Evolutionary conservation across 2,113 vertebrate genomes (phyloP).

Genomic region (Seriola quinqueradiata): DNA sequence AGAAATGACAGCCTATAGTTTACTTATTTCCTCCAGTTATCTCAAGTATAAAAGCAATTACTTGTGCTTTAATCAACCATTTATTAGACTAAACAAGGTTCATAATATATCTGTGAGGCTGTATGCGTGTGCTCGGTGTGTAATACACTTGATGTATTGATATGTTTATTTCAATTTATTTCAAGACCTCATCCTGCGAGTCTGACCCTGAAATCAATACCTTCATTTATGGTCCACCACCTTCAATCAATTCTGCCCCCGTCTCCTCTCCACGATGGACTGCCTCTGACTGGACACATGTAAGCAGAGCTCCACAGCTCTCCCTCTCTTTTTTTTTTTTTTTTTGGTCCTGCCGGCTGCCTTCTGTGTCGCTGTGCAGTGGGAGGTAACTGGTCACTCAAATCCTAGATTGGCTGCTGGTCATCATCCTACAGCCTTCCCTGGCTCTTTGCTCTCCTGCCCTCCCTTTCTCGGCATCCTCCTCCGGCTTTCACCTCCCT

Average conservation of each 20-base stretch:
- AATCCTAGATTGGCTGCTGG: constrained; percentile 64
- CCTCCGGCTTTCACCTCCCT: constrained; percentile 19
- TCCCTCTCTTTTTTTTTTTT: constrained; percentile 4
- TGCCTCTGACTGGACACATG: constrained; percentile 78
- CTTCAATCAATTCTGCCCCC: constrained; percentile 80
- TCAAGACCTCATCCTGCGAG: constrained; percentile 81
- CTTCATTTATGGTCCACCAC: constrained; percentile 84
- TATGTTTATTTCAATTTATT: constrained; percentile 87
- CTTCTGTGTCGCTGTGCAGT: constrained; percentile 56
- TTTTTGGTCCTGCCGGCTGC: constrained; percentile 17
- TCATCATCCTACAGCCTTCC: constrained; percentile 57
- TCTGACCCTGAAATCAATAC: constrained; percentile 84
- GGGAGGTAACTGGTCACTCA: constrained; percentile 69
- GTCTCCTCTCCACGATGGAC: constrained; percentile 66
- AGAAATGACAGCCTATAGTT: constrained; percentile 50
- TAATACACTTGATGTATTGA: constrained; percentile 84
- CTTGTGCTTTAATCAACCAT: constrained; percentile 68
- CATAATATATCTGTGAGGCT: constrained; percentile 75
- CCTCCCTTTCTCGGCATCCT: constrained; percentile 15
- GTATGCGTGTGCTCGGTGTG: constrained; percentile 69
- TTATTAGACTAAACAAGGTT: constrained; percentile 79
- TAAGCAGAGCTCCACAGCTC: constrained; percentile 56
- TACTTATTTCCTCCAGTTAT: constrained; percentile 54
- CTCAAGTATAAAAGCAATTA: constrained; percentile 44
- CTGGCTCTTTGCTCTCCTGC: constrained; percentile 29